Conservation (phyloP, 2,113 vertebrate genomes). For the Hemichromis elongatus region DNA sequence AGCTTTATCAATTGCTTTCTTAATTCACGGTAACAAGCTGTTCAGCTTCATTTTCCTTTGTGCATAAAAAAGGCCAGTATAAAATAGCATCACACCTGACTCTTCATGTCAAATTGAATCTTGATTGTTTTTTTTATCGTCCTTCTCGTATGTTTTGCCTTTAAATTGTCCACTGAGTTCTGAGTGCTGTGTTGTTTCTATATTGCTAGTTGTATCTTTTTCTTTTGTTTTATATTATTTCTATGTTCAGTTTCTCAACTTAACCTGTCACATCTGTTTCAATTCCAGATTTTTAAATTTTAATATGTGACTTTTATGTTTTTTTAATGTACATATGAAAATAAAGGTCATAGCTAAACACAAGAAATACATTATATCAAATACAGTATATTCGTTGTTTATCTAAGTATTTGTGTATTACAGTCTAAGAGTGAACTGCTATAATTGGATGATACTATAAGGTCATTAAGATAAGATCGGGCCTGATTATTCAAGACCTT, state of each 20-base stretch:
- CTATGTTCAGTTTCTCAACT: neutral
- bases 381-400: too few relatives aligned
- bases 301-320: neutral
- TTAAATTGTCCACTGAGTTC: neutral
- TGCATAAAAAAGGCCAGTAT: fast-evolving
- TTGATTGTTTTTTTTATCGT: neutral
- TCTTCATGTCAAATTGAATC: neutral
- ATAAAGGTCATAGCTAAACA: too few relatives aligned
- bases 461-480: too few relatives aligned
- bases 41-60: neutral
- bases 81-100: neutral
- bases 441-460: too few relatives aligned
- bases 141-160: neutral
- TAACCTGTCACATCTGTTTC: neutral
- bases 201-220: neutral
- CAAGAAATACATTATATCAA: too few relatives aligned
- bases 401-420: too few relatives aligned
- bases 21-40: neutral
- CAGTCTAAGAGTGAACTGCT: too few relatives aligned
- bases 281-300: neutral
- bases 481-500: too few relatives aligned
- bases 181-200: neutral
- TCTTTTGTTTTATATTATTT: neutral
- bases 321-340: neutral
- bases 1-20: neutral